Conservation (phyloP, 2,888 invertebrate species). For the Metellina segmentata region DNA sequence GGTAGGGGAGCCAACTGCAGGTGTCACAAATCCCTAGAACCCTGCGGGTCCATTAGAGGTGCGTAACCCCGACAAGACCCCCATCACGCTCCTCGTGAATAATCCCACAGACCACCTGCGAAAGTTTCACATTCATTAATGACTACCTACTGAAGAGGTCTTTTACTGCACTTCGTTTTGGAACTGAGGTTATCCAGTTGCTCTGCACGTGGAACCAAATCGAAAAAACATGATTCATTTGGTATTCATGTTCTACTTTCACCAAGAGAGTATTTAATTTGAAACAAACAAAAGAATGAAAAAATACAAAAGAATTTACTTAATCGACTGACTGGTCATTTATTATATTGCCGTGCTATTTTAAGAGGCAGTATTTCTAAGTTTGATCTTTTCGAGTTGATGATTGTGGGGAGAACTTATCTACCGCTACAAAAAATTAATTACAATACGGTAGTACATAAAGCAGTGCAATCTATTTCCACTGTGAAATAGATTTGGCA, state of each 20-base stretch:
- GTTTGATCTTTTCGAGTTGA: too few species aligned
- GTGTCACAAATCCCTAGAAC: slow-evolving; percentile 32
- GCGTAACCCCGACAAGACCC: slow-evolving; percentile 36
- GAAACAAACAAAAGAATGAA: neutral
- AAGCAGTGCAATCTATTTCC: too few species aligned
- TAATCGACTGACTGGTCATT: too few species aligned
- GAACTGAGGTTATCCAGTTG: too few species aligned
- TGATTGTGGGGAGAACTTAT: too few species aligned
- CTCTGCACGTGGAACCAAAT: too few species aligned
- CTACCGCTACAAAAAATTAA: too few species aligned
- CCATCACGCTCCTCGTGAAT: slow-evolving; percentile 47
- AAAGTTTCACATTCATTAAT: slow-evolving; percentile 59
- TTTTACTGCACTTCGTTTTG: slow-evolving; percentile 3
- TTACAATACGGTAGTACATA: too few species aligned
- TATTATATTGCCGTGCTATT: too few species aligned
- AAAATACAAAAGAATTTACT: neutral
- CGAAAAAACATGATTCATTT: neutral
- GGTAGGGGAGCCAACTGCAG: slow-evolving; percentile 51
- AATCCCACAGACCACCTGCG: slow-evolving; percentile 45
- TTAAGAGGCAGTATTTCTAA: too few species aligned
- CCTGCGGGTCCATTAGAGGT: slow-evolving; percentile 56
- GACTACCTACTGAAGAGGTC: slow-evolving; percentile 23
- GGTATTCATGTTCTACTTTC: neutral
- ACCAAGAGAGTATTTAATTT: neutral
- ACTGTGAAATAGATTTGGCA: too few species aligned